Base-by-base conservation (phyloP, 2,888 invertebrate species). In the Pseudanteris insignis region DNA sequence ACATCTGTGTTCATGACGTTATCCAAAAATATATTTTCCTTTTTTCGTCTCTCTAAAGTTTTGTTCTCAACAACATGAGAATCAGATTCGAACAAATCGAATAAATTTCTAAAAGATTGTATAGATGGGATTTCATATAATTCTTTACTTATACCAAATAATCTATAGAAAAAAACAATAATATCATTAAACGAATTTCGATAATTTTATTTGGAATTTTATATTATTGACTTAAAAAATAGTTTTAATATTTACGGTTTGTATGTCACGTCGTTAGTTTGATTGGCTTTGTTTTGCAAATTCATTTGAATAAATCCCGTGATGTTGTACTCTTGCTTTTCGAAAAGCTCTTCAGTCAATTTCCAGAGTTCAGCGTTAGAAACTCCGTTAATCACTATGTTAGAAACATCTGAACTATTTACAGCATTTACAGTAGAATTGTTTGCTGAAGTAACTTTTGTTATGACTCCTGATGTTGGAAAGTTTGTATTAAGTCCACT, bases 261-360 rank as follows among this genome's bases (percentile, higher is more conserved):
- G 5, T 38, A 40, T 28, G 76, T 71, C 24, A 65, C 50, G 13
- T 77, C 78, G 11, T 72, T 71, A 1, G 29, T 18, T 15, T 68
- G 25, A 11, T 44, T 63, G 4, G 43, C 43, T 5, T 43, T 66
- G 13, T 53, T 70, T 46, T 78, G 78, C 0, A 77, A 61, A 67
- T 77, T 72, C 18, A 77, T 4, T 2, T 44, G 66, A 2, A 78
- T 66, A 18, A 65, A 69, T 14, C 68, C 65, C 0, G 51, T 58
- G 10, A 67, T 43, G 13, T 76, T 58, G 6, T 41, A 54, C 26
- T 76, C 71, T 24, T 70, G 67, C 15, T 71, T 73, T 2, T 46
- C 51, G 12, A 77, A 77, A 5, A 78, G 30, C 2, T 68, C 67
- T 51, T 78, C 78, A 1, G 76, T 72, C 18, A 78, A 55, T 33